Evolutionary conservation across 2,888 invertebrate species (phyloP).

Genomic region (Acanthosepion pharaonis): DNA sequence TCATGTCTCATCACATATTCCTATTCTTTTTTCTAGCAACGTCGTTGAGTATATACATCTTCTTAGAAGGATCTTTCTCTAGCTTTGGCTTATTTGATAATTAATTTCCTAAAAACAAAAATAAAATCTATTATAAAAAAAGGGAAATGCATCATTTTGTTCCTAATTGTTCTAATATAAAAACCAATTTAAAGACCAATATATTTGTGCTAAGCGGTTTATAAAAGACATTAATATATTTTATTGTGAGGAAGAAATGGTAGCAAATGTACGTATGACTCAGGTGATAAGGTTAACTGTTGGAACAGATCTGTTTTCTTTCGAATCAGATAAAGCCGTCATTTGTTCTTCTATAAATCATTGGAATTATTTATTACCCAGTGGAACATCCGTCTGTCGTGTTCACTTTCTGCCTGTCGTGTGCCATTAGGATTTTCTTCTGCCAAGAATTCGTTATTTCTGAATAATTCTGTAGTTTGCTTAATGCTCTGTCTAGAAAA

Average conservation of each 20-base stretch:
- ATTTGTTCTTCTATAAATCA: constrained; percentile 33
- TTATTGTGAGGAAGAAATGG: neutral
- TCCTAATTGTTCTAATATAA: no score
- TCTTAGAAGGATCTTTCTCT: no score
- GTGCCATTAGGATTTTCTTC: neutral
- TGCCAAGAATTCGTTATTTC: neutral
- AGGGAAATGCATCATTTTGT: no score
- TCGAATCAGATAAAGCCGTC: neutral
- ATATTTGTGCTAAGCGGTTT: no score
- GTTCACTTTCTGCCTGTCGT: neutral
- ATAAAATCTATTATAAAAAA: no score
- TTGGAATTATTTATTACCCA: neutral
- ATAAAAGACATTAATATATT: no score
- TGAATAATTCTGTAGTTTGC: neutral
- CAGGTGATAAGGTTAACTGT: neutral
- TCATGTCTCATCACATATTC: no score
- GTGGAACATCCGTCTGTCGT: neutral
- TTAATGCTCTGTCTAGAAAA: neutral
- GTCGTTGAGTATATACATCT: no score
- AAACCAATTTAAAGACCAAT: no score
- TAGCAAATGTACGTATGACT: neutral
- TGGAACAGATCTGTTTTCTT: neutral
- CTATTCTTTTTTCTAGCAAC: no score
- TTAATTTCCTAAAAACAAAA: no score
- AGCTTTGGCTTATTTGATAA: no score